These are phyloP conservation scores for Myrmecophaga tridactyla DNA, from an alignment of 2,113 vertebrate species.

Conservation along the genomic window DNA sequence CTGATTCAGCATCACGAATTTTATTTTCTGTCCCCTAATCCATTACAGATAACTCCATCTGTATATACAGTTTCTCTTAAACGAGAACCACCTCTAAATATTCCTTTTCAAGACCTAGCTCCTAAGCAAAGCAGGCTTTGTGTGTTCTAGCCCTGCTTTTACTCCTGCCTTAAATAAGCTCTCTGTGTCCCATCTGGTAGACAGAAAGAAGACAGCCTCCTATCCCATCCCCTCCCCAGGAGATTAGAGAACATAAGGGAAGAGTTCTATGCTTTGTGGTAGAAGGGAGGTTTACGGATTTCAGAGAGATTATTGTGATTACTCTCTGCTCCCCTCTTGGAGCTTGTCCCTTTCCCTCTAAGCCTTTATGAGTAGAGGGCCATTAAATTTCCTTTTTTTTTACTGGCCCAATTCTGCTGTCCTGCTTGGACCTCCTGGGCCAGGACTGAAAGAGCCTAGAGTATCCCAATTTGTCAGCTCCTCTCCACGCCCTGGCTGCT, in stretches of 20 bases:
- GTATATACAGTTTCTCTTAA: background rate
- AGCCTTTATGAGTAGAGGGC: background rate
- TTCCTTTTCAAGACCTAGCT: background rate
- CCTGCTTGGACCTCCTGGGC: background rate
- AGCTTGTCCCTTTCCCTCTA: background rate
- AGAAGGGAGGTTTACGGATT: background rate
- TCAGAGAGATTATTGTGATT: background rate
- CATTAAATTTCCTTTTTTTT: background rate
- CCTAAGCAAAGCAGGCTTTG: background rate
- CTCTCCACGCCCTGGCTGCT: background rate
- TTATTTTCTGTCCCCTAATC: background rate
- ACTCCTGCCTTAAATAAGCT: background rate
- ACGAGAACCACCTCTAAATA: background rate
- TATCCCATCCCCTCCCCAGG: rapidly evolving
- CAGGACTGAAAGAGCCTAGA: background rate
- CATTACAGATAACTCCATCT: background rate
- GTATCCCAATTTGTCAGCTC: background rate
- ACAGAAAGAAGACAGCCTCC: background rate
- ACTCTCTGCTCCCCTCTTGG: background rate
- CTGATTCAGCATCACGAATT: background rate
- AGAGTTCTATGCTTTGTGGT: background rate
- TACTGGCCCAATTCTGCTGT: background rate
- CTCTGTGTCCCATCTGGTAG: no score
- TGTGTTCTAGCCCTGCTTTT: background rate
- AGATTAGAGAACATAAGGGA: background rate